Conservation (phyloP, 2,113 vertebrate species). For the Noturus placidus region DNA sequence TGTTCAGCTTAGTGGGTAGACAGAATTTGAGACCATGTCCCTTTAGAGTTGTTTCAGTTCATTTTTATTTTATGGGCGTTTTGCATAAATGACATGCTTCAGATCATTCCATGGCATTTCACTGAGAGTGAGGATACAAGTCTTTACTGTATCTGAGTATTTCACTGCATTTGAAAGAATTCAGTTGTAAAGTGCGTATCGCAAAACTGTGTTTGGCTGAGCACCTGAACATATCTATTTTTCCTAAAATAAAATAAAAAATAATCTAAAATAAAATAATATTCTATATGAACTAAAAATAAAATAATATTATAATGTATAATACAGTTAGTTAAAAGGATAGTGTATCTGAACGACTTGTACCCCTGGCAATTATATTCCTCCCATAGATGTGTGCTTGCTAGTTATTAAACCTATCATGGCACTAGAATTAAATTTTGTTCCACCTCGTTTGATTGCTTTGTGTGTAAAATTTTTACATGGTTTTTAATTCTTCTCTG, state of each 20-base stretch:
- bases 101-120: neutral
- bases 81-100: neutral
- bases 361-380: neutral
- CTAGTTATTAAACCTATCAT: neutral
- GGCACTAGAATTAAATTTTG: conserved; percentile 19
- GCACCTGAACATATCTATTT: neutral
- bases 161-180: neutral
- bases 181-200: neutral
- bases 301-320: neutral
- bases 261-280: neutral
- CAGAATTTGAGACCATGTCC: neutral
- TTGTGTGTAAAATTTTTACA: conserved; percentile 52
- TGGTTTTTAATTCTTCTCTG: neutral
- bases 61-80: neutral
- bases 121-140: neutral
- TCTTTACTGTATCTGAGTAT: neutral
- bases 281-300: too few relatives aligned
- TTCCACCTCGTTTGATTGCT: conserved; percentile 2
- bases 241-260: neutral
- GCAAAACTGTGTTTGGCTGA: neutral
- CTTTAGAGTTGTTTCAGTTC: too few relatives aligned
- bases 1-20: neutral
- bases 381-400: neutral
- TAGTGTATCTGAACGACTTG: neutral
- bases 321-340: neutral